Base-by-base conservation (phyloP, 2,113 vertebrate genomes). In the Macquaria ambigua region DNA sequence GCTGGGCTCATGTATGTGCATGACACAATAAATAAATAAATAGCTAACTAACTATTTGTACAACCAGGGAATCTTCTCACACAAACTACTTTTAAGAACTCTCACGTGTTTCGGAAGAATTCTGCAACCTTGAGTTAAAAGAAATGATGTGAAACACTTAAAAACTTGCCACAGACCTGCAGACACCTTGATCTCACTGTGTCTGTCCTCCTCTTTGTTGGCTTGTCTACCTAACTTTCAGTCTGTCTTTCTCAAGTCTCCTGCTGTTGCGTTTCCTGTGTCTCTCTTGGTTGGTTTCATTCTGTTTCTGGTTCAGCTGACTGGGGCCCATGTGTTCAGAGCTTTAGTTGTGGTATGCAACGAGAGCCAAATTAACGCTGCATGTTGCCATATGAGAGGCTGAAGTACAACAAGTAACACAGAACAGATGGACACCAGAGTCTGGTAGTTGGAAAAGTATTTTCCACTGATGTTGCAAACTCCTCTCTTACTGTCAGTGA, bases 341-440 rank as follows among this genome's bases (percentile, higher is more conserved):
- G 75, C 81, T 83, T 91, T 56, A 87, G 86, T 91, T 91, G 92
- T 89, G 89, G 93, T 88, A 87, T 90, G 90, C 82, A 87, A 82
- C 56, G 5, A 88, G 84, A 87, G 87, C 86, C 90, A 89, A 93
- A 93, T 93, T 93, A 92, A 93, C 75, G 34, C 92, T 92, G 92
- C 87, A 85, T 92, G 92, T 90, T 91, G 93, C 93, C 92, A 91
- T 91, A 83, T 79, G 83, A 89, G 85, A 90, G 89, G 87, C 86
- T 83, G 70, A 86, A 88, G 87, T 81, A 86, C 76, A 88, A 87
- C 55, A 83, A 90, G 87, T 94, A 94, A 95, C 93, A 84, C 84
- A 80, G 91, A 94, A 90, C 94, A 95, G 94, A 95, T 95, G 93
- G 92, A 93, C 85, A 83, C 77, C 88, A 89, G 81, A 83, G 90